Evolutionary conservation across 2,888 invertebrate genomes (phyloP), one percentile per base, ranked within the genome.

Genomic region (Chorisops tibialis): DNA sequence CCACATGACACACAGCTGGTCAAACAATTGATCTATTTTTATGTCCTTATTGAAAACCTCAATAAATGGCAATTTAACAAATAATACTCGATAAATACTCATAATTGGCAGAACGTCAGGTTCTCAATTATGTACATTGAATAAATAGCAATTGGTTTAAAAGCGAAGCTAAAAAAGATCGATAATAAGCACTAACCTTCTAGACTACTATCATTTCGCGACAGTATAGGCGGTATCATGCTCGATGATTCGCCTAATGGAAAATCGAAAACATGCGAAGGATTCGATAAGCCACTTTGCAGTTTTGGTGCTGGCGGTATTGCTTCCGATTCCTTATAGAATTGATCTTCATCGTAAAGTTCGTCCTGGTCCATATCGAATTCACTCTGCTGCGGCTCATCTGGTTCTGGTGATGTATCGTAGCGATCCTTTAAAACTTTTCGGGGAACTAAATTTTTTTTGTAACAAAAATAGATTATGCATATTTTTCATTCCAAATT

Each of bases 401-500:
- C 93, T 66, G 86, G 82, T 76, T 91, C 90, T 50, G 87, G 83
- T 24, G 86, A 85, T 65, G 88, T 89, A 73, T 91, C 89, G 78
- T 87, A 91, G 68, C 88, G 85, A 77, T 91, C 90, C 73, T 89
- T 89, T 65, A 93, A 80, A 59, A 93, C 91, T 73, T 88, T 88
- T 67, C 91, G 82, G 3, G 91, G 92, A 67, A 93, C 93, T 43
- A 9, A 9, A n/a, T n/a, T n/a, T n/a, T n/a, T n/a, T n/a, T 14
- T 41, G 6, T 41, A 41, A 16, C 11, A 50, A n/a, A 30, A 60
- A n/a, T 11, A 39, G 14, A 21, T 21, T 38, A 18, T 49, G 11
- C 4, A 12, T 6, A 19, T 30, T 37, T 49, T 12, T 11, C n/a
- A 7, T n/a, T 39, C 4, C 11, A 43, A 21, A 24, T 9, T 11